phyloP scores from a whole-genome alignment of 2,888 invertebrate species.

The Chymomyza amoena region DNA sequence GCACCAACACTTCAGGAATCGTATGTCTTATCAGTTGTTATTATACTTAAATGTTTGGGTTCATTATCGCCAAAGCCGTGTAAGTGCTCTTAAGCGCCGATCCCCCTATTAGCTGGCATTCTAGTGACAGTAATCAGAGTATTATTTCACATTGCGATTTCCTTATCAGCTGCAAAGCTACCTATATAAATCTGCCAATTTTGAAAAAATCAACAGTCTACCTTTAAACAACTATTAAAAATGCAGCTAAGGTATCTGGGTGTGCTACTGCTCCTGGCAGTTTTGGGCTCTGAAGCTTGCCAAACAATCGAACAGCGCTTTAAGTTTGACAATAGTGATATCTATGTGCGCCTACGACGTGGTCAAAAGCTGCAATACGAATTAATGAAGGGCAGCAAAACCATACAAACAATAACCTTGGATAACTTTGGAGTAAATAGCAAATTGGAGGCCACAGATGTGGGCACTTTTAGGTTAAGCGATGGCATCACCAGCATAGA shows the following conservation, averaged over 20 bases:
- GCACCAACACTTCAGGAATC: not conserved
- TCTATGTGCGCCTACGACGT: slow-evolving; percentile 64
- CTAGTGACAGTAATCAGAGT: slow-evolving; percentile 36
- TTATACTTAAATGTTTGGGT: not conserved
- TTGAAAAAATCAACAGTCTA: slow-evolving; percentile 8
- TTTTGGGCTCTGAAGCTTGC: slow-evolving; percentile 38
- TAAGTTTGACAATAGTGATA: slow-evolving; percentile 67
- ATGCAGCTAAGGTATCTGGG: not conserved
- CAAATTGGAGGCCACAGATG: slow-evolving; percentile 51
- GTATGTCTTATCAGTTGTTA: slow-evolving; percentile 17
- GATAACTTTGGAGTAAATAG: slow-evolving; percentile 66
- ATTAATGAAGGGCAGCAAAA: slow-evolving; percentile 65
- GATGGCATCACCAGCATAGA: slow-evolving; percentile 57
- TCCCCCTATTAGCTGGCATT: not conserved
- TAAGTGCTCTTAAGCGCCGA: not conserved
- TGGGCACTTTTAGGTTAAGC: slow-evolving; percentile 58
- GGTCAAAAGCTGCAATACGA: slow-evolving; percentile 70
- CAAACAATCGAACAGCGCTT: slow-evolving; percentile 64
- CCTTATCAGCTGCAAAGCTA: not conserved
- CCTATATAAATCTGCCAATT: slow-evolving; percentile 10
- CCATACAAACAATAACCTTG: slow-evolving; percentile 67
- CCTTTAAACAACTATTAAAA: not conserved
- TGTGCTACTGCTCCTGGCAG: slow-evolving; percentile 32
- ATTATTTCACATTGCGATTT: slow-evolving; percentile 21
- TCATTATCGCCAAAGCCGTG: not conserved